Percentiles rank a stretch among this genome's conserved stretches.
phyloP scores from a whole-genome alignment of 2,797 vertebrate species.

The Euphonia xanthogaster region DNA sequence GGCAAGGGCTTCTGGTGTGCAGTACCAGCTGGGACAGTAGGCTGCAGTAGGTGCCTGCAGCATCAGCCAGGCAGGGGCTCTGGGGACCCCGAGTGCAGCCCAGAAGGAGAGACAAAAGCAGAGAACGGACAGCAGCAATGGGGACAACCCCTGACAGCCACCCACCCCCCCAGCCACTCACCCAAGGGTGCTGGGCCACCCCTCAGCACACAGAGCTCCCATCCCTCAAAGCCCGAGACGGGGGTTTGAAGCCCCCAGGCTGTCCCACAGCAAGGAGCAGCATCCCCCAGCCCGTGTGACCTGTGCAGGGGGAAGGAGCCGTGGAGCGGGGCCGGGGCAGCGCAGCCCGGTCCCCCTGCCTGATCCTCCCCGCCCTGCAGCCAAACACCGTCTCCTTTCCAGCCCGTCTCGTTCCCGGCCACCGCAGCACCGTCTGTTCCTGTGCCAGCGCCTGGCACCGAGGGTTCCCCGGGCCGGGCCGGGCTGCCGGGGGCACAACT shows the following conservation, averaged over 20 bases:
- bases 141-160: neutral
- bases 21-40: neutral
- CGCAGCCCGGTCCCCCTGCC: neutral
- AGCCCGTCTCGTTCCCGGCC: neutral
- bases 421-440: neutral
- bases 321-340: neutral
- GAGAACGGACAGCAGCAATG: neutral
- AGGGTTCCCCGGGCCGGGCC: neutral
- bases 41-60: neutral
- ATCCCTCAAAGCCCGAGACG: fast-evolving
- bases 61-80: neutral
- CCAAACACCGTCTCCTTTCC: neutral
- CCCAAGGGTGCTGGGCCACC: neutral
- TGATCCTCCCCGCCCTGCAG: neutral
- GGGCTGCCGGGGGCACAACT: neutral
- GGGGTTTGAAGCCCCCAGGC: neutral
- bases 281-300: neutral
- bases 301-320: neutral
- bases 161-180: neutral
- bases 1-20: neutral
- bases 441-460: neutral
- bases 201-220: neutral
- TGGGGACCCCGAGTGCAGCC: neutral
- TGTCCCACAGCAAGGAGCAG: neutral
- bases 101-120: neutral